Evolutionary conservation across 1,140 invertebrate species (phyloP).

Genomic region (Platyura marginata): DNA sequence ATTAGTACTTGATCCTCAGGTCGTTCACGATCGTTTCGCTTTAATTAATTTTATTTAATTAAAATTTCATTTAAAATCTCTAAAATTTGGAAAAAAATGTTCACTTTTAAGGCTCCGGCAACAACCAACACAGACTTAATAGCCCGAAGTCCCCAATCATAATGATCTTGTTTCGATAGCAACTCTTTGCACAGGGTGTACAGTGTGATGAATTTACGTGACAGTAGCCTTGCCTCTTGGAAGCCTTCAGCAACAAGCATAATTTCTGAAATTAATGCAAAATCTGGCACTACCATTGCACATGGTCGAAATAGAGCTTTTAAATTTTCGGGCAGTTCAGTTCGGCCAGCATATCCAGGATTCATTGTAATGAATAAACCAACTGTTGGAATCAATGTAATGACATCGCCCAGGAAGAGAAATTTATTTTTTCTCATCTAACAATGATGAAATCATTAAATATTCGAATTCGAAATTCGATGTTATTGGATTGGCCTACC

Average conservation of each 20-base stretch:
- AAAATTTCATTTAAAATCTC: too few species aligned
- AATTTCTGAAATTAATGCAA: conserved; percentile 84
- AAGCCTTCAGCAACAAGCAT: conserved; percentile 89
- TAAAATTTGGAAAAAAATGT: background rate
- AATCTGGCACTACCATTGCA: conserved; percentile 89
- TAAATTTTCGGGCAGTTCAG: conserved; percentile 45
- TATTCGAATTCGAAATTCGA: background rate
- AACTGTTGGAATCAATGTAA: conserved; percentile 54
- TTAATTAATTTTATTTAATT: conserved; percentile 10
- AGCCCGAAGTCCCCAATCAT: conserved; percentile 84
- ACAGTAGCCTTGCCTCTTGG: conserved; percentile 64
- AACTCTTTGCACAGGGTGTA: conserved; percentile 76
- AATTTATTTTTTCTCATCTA: conserved; percentile 52
- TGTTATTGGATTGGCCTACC: conserved; percentile 2
- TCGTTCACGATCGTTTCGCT: conserved; percentile 42
- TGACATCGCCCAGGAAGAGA: conserved; percentile 67
- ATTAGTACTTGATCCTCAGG: conserved; percentile 64
- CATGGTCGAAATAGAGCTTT: conserved; percentile 44
- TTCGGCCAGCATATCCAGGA: conserved; percentile 68
- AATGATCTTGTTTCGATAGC: conserved; percentile 84
- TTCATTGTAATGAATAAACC: conserved; percentile 94
- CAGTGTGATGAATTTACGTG: conserved; percentile 81
- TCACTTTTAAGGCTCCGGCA: conserved; percentile 58
- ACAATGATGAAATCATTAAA: background rate
- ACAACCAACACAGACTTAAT: conserved; percentile 88